Base-by-base conservation (phyloP, 2,888 invertebrate genomes). In the Rhaphigaster nebulosa region DNA sequence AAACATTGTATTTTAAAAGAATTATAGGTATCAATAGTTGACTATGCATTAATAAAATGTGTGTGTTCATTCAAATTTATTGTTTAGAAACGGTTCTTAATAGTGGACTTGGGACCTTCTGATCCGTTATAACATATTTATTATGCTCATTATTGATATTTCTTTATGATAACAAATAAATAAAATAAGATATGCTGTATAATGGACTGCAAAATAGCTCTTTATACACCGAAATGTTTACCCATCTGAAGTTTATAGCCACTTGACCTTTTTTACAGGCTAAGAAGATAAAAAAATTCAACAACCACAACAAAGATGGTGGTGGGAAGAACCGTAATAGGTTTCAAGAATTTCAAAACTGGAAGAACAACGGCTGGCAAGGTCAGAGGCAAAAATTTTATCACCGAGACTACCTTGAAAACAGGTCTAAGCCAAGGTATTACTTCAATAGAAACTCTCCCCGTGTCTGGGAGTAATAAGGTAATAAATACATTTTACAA, bases 281-380 rank as follows among this genome's bases (percentile, higher is more conserved):
- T 23, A 92, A 92, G 34, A 92, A 92, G 87, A 38, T 91, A 20
- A 92, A 92, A 70, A 91, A 91, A 87, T 91, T 91, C 89, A 87
- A 90, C 65, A 87, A 84, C 26, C 87, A 88, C 60, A 92, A 91
- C 45, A 91, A 91, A 45, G 88, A 89, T 29, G 50, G 88, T 70
- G 90, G 91, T 50, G 89, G 89, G 60, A 89, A 52, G 34, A 50
- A 91, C 38, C 91, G 91, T n/a, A 92, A 92, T 87, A 89, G 90
- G 34, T 92, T 92, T 89, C 92, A 92, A 91, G 92, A 92, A 20
- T 91, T 91, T 70, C 92, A 92, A 90, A 92, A 91, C 88, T 70
- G 91, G 56, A 92, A 91, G 76, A 92, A 92, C 90, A 91, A 91
- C 26, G 76, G 88, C 70, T 91, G 91, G 90, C 87, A 90, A 52